Evolutionary conservation across 2,888 invertebrate species (phyloP).

Genomic region (Myathropa florea): DNA sequence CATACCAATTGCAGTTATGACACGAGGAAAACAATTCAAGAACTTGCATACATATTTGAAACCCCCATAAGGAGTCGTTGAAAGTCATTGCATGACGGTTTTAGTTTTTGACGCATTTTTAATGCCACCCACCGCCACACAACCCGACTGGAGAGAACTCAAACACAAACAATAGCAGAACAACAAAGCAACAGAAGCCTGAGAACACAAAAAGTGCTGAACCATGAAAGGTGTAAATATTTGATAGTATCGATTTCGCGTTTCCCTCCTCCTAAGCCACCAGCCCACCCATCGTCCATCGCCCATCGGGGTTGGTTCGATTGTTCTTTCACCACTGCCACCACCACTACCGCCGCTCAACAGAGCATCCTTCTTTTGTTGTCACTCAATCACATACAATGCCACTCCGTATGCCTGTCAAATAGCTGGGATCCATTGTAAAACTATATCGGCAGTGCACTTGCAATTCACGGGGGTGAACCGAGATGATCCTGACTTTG

Average conservation of each 20-base stretch:
- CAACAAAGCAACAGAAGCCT: constrained; percentile 17
- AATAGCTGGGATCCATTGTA: constrained; percentile 64
- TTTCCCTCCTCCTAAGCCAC: neutral
- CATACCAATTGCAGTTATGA: neutral
- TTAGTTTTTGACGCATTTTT: constrained; percentile 22
- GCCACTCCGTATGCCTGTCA: constrained; percentile 42
- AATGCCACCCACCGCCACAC: constrained; percentile 11
- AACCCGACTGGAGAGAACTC: constrained; percentile 35
- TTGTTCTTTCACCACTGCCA: constrained; percentile 43
- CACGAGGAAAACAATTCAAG: constrained; percentile 11
- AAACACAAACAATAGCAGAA: constrained; percentile 52
- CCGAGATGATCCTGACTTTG: constrained; percentile 55
- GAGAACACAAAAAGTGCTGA: constrained; percentile 64
- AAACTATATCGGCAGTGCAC: constrained; percentile 56
- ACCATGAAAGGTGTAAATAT: constrained; percentile 70
- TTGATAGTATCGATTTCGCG: constrained; percentile 70
- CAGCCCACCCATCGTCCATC: neutral
- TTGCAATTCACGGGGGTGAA: constrained; percentile 20
- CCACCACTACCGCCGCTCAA: constrained; percentile 14
- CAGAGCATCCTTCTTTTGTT: constrained; percentile 57
- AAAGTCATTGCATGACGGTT: constrained; percentile 24
- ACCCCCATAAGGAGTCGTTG: constrained; percentile 22
- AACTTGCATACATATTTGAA: constrained; percentile 32
- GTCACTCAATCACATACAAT: constrained; percentile 38
- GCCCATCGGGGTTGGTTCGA: too few relatives aligned